Evolutionary conservation across 2,797 vertebrate species (phyloP).

Genomic region (Semotilus atromaculatus): DNA sequence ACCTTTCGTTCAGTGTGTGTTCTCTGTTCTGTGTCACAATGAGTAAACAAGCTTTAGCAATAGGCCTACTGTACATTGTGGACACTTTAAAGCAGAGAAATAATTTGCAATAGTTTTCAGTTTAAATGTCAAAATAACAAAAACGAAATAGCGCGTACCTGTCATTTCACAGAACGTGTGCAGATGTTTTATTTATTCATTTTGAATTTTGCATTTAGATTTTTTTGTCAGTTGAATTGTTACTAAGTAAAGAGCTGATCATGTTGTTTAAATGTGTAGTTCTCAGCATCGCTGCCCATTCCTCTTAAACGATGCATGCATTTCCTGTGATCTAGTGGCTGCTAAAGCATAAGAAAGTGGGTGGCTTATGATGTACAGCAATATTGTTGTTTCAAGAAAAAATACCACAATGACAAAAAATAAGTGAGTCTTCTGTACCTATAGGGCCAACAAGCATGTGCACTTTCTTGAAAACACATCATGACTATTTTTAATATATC

Average conservation of each 20-base stretch:
- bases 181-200: conserved; percentile 22
- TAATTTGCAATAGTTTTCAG: conserved; percentile 3
- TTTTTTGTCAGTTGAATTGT: conserved; percentile 33
- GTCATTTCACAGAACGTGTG: conserved; percentile 9
- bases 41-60: conserved; percentile 15
- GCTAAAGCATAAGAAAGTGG: conserved; percentile 33
- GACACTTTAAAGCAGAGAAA: background rate
- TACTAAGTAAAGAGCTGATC: conserved; percentile 24
- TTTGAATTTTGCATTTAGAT: conserved; percentile 5
- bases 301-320: conserved; percentile 51
- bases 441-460: conserved; percentile 41
- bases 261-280: conserved; percentile 46
- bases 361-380: conserved; percentile 31
- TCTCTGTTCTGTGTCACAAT: background rate
- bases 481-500: conserved; percentile 8
- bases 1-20: background rate
- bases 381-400: conserved; percentile 7
- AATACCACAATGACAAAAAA: conserved; percentile 20
- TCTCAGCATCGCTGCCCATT: conserved; percentile 34
- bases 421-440: background rate
- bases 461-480: conserved; percentile 27
- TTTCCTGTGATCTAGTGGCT: conserved; percentile 46
- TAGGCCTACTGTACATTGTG: background rate
- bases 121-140: conserved; percentile 36
- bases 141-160: conserved; percentile 6